These are phyloP conservation scores for Lacerta viridis DNA, from an alignment of 2,797 vertebrate genomes.

Conservation along the genomic window DNA sequence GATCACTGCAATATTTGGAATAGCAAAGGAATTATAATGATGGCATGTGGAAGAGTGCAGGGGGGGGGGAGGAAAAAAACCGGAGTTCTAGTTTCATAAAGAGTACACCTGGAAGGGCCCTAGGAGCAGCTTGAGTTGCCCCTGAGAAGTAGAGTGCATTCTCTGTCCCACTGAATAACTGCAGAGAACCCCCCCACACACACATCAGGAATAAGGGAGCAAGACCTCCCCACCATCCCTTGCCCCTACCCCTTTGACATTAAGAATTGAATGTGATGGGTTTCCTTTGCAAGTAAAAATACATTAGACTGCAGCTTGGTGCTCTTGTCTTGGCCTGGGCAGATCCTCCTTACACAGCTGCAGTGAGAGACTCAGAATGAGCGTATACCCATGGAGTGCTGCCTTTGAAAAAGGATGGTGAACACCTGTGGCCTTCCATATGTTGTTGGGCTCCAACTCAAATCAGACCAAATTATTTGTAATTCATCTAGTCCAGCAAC, in stretches of 20 bases:
- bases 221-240: background rate
- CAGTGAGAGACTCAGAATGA: background rate
- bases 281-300: background rate
- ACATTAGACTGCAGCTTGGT: background rate
- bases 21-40: too few species aligned
- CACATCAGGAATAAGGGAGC: background rate
- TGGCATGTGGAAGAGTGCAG: too few species aligned
- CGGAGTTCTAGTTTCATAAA: too few species aligned
- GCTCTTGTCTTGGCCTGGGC: background rate
- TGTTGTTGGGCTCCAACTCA: too few species aligned
- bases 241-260: too few species aligned
- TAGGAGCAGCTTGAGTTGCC: background rate
- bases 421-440: too few species aligned
- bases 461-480: background rate
- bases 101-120: background rate
- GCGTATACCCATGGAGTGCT: background rate
- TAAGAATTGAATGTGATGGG: background rate
- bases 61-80: rapidly evolving
- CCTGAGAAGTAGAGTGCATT: background rate
- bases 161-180: background rate
- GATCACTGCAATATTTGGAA: too few species aligned
- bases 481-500: background rate
- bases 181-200: background rate
- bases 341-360: background rate
- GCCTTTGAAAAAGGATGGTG: background rate